Conservation (phyloP, 2,113 vertebrate species). For the Stictonetta naevosa region DNA sequence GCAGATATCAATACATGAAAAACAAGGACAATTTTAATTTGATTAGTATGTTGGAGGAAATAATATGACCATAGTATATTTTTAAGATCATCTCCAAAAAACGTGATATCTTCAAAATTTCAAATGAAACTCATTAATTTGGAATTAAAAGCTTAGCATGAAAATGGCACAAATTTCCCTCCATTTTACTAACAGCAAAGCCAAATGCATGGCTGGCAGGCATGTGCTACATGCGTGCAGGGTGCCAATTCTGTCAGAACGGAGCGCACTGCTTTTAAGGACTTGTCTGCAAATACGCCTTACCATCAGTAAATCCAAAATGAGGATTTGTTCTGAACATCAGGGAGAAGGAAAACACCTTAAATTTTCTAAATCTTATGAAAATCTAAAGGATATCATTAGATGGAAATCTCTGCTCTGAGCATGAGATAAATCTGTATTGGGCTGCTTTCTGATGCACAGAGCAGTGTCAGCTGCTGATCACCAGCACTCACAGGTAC, state of each 20-base stretch:
- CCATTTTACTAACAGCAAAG: neutral
- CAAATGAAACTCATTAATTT: neutral
- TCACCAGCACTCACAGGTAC: fast-evolving
- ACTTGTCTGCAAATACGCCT: neutral
- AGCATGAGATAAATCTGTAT: neutral
- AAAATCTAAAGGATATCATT: neutral
- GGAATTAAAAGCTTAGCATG: neutral
- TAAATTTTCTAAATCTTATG: neutral
- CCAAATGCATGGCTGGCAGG: neutral
- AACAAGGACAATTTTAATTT: neutral
- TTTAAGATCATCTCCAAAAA: neutral
- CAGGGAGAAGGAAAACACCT: neutral
- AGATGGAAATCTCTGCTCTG: neutral
- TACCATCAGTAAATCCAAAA: neutral
- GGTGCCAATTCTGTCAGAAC: neutral
- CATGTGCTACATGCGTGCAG: neutral
- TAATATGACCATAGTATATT: neutral
- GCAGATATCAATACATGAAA: neutral
- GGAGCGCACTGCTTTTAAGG: neutral
- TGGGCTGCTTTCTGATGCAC: neutral
- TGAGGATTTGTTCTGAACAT: neutral
- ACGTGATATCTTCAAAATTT: neutral
- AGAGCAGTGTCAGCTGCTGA: neutral
- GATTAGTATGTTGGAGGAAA: neutral
- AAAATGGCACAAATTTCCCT: neutral